Base-by-base conservation (phyloP, 2,113 vertebrate genomes). In the Meles meles region DNA sequence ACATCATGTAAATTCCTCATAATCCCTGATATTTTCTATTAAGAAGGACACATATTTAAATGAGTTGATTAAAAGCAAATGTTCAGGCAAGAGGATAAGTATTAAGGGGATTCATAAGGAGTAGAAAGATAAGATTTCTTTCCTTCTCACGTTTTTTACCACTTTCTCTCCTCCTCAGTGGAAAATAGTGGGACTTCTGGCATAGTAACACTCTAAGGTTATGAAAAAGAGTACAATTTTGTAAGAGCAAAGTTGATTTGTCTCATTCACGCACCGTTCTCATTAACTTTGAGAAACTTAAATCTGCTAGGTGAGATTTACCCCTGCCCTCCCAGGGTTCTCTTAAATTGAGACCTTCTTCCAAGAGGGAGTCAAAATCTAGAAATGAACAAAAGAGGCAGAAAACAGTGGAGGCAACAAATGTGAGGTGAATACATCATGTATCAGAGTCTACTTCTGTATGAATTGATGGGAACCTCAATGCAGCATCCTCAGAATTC, bases 261-360 rank as follows among this genome's bases (percentile, higher is more conserved):
- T 65, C 37, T 79, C 7, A 0, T 20, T 63, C 4, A 11, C 34
- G 7, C 2, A 7, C 7, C 39, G 11, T 86, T 88, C 44, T 87
- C 61, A 88, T 72, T 83, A 95, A 77, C 83, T 57, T 25, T 25
- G 7, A 88, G 91, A 87, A 63, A 14, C 4, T n/a, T 39, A 76
- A 81, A 29, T 44, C 23, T 77, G 2, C 44, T 80, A 42, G 42
- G 37, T 91, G 37, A 91, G 13, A 65, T 83, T n/a, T 67, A 5
- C 31, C 2, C 25, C 14, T 88, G 23, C 14, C n/a, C 29, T 82
- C 29, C 63, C 10, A 71, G 65, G 18, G 89, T 25, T 72, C 34
- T 55, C 10, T 52, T 93, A 49, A 88, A 69, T 25, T 39, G 42
- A 88, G 57, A 17, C 7, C 18, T 80, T 85, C 69, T 77, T 23